phyloP scores from a whole-genome alignment of 2,888 invertebrate genomes.

The Apamea epomidion region DNA sequence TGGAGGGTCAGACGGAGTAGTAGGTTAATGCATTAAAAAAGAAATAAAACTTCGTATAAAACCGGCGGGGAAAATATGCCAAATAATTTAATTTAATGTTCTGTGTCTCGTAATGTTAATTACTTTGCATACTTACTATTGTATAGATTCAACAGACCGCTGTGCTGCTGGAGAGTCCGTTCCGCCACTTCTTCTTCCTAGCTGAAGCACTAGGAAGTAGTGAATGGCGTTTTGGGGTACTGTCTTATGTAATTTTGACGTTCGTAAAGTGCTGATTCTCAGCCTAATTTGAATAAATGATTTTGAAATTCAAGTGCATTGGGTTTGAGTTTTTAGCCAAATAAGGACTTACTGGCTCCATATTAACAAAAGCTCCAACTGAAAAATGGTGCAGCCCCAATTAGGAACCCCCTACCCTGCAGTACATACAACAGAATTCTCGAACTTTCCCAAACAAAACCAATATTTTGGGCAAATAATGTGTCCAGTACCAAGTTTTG shows the following conservation, averaged over 20 bases:
- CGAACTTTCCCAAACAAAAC: slow-evolving; percentile 8
- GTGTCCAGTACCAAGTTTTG: slow-evolving; percentile 46
- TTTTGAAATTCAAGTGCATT: background rate
- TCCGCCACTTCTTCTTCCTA: too few relatives aligned
- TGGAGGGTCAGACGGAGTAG: background rate
- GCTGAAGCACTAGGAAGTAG: too few relatives aligned
- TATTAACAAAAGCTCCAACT: background rate
- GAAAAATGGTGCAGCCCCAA: background rate
- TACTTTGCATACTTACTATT: too few relatives aligned
- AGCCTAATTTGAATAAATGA: too few relatives aligned
- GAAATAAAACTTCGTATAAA: background rate
- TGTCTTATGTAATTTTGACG: too few relatives aligned
- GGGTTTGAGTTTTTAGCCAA: background rate
- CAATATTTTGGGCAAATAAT: slow-evolving; percentile 39
- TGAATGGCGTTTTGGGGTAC: too few relatives aligned
- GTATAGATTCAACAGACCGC: too few relatives aligned
- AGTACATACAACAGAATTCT: background rate
- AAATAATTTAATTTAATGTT: too few relatives aligned
- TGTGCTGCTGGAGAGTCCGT: too few relatives aligned
- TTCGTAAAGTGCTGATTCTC: too few relatives aligned
- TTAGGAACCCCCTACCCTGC: too few relatives aligned
- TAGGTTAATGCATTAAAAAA: background rate
- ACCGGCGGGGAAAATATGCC: too few relatives aligned
- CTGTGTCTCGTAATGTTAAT: background rate
- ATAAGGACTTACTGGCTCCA: background rate